Evolutionary conservation across 1,140 invertebrate genomes (phyloP).

Genomic region (Adelges cooleyi): DNA sequence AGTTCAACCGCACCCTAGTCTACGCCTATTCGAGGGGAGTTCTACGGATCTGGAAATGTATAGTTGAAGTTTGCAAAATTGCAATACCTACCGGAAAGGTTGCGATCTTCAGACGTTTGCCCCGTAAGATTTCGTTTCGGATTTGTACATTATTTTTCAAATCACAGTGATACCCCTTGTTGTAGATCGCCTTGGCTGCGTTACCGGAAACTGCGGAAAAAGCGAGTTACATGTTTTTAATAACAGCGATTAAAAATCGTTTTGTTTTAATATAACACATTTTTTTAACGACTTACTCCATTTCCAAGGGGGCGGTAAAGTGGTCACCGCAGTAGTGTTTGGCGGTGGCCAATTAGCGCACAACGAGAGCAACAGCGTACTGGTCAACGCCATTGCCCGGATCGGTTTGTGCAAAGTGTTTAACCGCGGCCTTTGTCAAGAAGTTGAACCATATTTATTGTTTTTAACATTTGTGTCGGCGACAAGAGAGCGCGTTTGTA

Average conservation of each 20-base stretch:
- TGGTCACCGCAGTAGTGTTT: constrained; percentile 16
- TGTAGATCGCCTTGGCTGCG: constrained; percentile 1
- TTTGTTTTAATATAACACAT: neutral
- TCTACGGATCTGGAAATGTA: no score
- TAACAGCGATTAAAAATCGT: neutral
- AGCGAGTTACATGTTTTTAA: neutral
- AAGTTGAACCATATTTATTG: no score
- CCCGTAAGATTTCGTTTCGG: constrained; percentile 31
- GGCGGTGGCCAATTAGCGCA: constrained; percentile 31
- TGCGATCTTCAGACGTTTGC: constrained; percentile 34
- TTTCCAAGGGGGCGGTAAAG: constrained; percentile 28
- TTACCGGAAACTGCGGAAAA: constrained; percentile 22
- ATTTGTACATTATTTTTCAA: constrained; percentile 32
- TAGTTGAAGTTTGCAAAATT: no score
- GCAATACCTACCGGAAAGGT: constrained; percentile 33
- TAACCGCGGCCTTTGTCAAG: no score
- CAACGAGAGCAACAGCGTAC: constrained; percentile 26
- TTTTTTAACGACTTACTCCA: constrained; percentile 28
- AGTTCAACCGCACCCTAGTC: no score
- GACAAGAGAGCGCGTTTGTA: no score
- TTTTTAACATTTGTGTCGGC: no score
- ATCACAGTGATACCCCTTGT: constrained; percentile 29
- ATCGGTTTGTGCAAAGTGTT: neutral
- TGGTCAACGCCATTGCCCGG: constrained; percentile 19
- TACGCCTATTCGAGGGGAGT: no score